Base-by-base conservation (phyloP, 2,113 vertebrate species). In the Erinaceus europaeus region DNA sequence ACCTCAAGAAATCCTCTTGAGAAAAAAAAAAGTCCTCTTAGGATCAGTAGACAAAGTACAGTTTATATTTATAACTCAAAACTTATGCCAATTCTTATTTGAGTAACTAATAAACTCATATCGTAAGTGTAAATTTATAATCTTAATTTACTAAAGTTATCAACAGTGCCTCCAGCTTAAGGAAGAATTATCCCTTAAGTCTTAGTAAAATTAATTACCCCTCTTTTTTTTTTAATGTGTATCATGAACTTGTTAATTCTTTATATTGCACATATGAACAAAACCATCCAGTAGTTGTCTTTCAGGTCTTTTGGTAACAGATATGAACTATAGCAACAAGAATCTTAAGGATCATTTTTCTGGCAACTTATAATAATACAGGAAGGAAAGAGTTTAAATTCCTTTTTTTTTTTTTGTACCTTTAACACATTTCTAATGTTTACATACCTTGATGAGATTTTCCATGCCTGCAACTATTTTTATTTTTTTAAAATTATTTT, bases 21-120 rank as follows among this genome's bases (percentile, higher is more conserved):
- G n/a, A 10, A n/a, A n/a, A n/a, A n/a, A n/a, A n/a, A n/a, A n/a
- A 86, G 73, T 89, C 46, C 25, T 81, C 34, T 73, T 74, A 77
- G 53, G n/a, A 10, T 78, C 25, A 53, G 23, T 21, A 91, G 57
- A 62, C 40, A 92, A 88, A 86, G 74, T 73, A 53, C 0, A 89
- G 12, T 84, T 86, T 14, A 61, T 64, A 68, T 13, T 83, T 15
- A 40, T 53, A 78, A 53, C 23, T 87, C 23, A 87, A 13, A 64
- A 11, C 14, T 86, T 74, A 76, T 73, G 3, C 67, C 40, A 46
- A 36, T 52, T 82, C 46, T 88, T 82, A 32, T 36, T 76, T 89
- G 73, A 81, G 46, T 64, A 73, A 77, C 5, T 61, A n/a, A 55
- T 78, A 50, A 73, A 23, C 82, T 88, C 38, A 78, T 42, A 86